Percentiles rank a stretch among this genome's conserved stretches.
Evolutionary conservation across 2,113 vertebrate genomes (phyloP).

Genomic region (Monopterus albus): DNA sequence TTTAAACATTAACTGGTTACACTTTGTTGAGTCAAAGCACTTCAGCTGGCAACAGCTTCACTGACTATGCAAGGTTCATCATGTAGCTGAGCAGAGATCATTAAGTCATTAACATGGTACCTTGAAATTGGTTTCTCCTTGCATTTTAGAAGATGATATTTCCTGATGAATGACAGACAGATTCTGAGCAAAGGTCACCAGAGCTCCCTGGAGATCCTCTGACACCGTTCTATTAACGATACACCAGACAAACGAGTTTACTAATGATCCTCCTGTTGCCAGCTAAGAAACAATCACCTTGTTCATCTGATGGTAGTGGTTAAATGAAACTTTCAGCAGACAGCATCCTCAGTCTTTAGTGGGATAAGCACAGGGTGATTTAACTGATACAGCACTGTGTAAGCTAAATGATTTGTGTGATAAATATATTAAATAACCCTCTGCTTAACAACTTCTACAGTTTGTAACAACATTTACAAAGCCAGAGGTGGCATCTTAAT

Average conservation of each 20-base stretch:
- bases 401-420: slow-evolving; percentile 86
- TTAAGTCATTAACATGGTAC: slow-evolving; percentile 95
- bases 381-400: slow-evolving; percentile 80
- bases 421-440: slow-evolving; percentile 90
- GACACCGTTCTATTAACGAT: slow-evolving; percentile 96
- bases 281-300: slow-evolving; percentile 91
- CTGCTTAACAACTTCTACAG: slow-evolving; percentile 53
- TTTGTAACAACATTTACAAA: slow-evolving; percentile 58
- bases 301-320: slow-evolving; percentile 80
- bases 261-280: slow-evolving; percentile 86
- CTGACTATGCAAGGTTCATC: slow-evolving; percentile 40
- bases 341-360: slow-evolving; percentile 88
- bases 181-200: slow-evolving; percentile 96
- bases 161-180: slow-evolving; percentile 99
- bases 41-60: slow-evolving; percentile 8
- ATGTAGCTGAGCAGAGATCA: slow-evolving; percentile 80
- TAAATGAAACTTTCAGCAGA: slow-evolving; percentile 94
- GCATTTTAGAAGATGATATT: slow-evolving; percentile 95
- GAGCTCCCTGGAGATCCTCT: slow-evolving; percentile 93
- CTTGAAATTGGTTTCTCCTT: slow-evolving; percentile 98
- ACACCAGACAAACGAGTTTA: slow-evolving; percentile 86
- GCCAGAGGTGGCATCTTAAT: slow-evolving; percentile 64
- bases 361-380: slow-evolving; percentile 88
- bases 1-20: background rate
- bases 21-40: slow-evolving; percentile 14